Conservation (phyloP, 2,113 vertebrate species). For the Cephalopholis sonnerati region DNA sequence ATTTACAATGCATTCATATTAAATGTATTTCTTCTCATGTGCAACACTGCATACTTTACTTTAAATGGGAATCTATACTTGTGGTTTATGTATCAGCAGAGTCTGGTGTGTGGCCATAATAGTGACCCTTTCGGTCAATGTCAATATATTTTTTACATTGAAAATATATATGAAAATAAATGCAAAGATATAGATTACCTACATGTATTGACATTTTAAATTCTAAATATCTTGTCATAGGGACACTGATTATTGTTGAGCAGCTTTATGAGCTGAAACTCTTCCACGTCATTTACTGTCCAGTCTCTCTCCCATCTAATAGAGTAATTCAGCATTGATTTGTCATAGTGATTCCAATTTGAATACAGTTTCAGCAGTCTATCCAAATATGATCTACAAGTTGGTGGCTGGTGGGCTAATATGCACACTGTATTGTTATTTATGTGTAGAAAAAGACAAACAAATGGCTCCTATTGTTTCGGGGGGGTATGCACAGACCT, state of each 20-base stretch:
- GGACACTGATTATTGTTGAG: not conserved
- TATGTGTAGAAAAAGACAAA: not conserved
- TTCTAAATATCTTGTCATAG: not conserved
- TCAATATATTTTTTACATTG: too few relatives aligned
- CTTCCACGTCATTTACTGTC: slow-evolving; percentile 25
- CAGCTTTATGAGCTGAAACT: not conserved
- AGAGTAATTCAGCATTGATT: slow-evolving; percentile 29
- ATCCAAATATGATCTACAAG: not conserved
- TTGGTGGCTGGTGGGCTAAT: not conserved
- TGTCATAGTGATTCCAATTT: not conserved
- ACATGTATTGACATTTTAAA: not conserved
- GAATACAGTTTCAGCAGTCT: not conserved
- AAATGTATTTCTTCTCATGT: not conserved
- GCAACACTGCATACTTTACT: not conserved
- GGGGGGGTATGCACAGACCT: too few relatives aligned
- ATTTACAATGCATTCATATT: not conserved
- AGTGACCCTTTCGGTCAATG: not conserved
- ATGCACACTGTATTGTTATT: not conserved
- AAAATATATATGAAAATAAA: not conserved
- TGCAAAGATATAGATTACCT: not conserved
- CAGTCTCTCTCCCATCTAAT: not conserved
- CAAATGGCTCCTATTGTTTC: too few relatives aligned
- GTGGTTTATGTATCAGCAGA: not conserved
- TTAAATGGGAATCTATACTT: not conserved
- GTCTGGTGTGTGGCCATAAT: not conserved